Percentiles rank a stretch among this genome's conserved stretches.
Evolutionary conservation across 2,113 vertebrate genomes (phyloP).

Genomic region (Paralichthys olivaceus): DNA sequence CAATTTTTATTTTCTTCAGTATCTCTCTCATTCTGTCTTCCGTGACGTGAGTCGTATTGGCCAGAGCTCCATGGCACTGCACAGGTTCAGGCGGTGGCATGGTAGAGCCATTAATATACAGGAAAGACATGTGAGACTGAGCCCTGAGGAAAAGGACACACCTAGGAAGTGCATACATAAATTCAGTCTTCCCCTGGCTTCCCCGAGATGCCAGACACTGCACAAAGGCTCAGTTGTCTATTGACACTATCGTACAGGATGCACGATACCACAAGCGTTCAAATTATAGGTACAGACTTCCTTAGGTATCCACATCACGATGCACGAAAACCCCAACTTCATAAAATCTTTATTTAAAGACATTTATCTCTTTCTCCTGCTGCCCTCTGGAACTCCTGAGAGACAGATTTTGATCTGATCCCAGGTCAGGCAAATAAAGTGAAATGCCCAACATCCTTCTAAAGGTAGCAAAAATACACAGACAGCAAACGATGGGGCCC

Average conservation of each 20-base stretch:
- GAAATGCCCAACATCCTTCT: conserved; percentile 39
- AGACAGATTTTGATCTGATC: conserved; percentile 47
- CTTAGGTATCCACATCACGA: conserved; percentile 44
- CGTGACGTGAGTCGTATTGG: conserved; percentile 5
- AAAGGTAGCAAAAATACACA: conserved; percentile 73
- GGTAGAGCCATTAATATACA: conserved; percentile 69
- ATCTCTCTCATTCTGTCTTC: conserved; percentile 3
- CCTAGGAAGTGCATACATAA: conserved; percentile 43
- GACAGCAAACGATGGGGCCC: conserved; percentile 54
- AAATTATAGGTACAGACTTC: conserved; percentile 45
- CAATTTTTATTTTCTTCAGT: conserved; percentile 16
- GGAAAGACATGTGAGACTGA: conserved; percentile 29
- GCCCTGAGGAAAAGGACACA: conserved; percentile 55
- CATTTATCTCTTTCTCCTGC: conserved; percentile 30
- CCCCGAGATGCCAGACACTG: conserved; percentile 31
- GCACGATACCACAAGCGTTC: conserved; percentile 44
- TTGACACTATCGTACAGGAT: conserved; percentile 33
- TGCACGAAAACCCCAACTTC: conserved; percentile 37
- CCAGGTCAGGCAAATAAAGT: conserved; percentile 57
- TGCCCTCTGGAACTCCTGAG: conserved; percentile 25
- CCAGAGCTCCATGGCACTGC: conserved; percentile 30
- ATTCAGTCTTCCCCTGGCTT: conserved; percentile 37
- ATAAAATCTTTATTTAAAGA: conserved; percentile 49
- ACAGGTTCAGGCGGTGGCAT: conserved; percentile 49
- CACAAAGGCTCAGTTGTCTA: conserved; percentile 46